Evolutionary conservation across 2,113 vertebrate genomes (phyloP).

Genomic region (Mesocricetus auratus): DNA sequence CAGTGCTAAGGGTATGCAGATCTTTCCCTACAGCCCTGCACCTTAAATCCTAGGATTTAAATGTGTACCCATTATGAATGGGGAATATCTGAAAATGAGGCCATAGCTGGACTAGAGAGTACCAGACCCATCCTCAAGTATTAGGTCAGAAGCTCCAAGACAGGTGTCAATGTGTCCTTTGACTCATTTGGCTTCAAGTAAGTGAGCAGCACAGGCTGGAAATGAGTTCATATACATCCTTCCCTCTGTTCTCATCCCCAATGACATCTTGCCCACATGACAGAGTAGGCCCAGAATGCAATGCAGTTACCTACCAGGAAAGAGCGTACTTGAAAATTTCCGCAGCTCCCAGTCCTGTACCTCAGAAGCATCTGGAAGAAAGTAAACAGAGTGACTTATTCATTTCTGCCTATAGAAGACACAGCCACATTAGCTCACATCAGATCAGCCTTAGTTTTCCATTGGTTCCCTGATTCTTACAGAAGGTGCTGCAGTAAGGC

Average conservation of each 20-base stretch:
- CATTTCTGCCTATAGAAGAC: neutral
- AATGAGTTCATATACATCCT: neutral
- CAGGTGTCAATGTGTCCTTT: neutral
- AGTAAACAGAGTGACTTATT: neutral
- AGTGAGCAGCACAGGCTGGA: neutral
- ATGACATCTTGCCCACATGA: neutral
- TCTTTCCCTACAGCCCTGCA: no score
- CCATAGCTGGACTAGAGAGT: neutral
- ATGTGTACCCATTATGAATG: neutral
- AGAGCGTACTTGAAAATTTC: accelerated
- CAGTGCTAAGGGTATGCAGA: no score
- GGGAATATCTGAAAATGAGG: neutral
- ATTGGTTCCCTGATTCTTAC: neutral
- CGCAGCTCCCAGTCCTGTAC: neutral
- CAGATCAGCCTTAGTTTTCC: neutral
- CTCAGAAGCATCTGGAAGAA: neutral
- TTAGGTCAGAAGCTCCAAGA: neutral
- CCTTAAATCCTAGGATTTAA: neutral
- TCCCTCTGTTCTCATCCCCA: neutral
- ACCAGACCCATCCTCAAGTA: neutral
- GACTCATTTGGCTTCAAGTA: no score
- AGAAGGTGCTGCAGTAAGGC: neutral
- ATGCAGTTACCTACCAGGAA: neutral
- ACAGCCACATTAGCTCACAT: neutral
- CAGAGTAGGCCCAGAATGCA: neutral